Evolutionary conservation across 2,888 invertebrate genomes (phyloP), one percentile per base, ranked within the genome.

Genomic region (Ceratothoa steindachneri): DNA sequence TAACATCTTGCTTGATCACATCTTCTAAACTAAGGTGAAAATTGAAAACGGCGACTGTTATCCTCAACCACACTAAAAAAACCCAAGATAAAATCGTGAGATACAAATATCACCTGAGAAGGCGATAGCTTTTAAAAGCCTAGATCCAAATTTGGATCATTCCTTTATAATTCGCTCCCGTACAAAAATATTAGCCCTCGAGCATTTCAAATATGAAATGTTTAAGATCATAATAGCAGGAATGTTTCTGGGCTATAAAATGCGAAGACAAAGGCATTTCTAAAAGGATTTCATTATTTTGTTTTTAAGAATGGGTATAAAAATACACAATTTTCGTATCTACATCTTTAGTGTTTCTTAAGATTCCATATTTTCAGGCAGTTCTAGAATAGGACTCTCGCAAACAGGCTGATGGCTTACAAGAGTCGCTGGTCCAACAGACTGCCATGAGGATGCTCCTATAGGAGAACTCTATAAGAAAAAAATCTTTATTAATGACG

Each of bases 331-430:
- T 12, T 55, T 55, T 19, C 5, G 5, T 55, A 55, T 55, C 7
- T 55, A 55, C 55, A 55, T 7, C 7, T 22, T 15, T 5, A 55
- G 19, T 55, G 55, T 15, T 55, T 55, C 71, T 76, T 73, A 76
- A 27, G 76, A 73, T 60, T 76, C 76, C 76, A 76, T 76, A 55
- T 76, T 73, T 69, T 76, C 76, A 1, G 76, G 76, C 73, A 76
- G 70, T 70, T 76, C 76, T 30, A 76, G 71, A 29, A 76, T 76
- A 30, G 76, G 76, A 67, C 73, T 76, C 51, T 76, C 76, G 53
- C 76, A 76, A 3, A 76, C 76, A n/a, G 76, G 73, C 41, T 73
- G 28, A 19, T 66, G 66, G 27, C 5, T 22, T 19, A 55, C 24
- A 19, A 12, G 19, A 19, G 55, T 7, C 5, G 5, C 19, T 22